phyloP scores from a whole-genome alignment of 2,888 invertebrate species.

The Achlya flavicornis region DNA sequence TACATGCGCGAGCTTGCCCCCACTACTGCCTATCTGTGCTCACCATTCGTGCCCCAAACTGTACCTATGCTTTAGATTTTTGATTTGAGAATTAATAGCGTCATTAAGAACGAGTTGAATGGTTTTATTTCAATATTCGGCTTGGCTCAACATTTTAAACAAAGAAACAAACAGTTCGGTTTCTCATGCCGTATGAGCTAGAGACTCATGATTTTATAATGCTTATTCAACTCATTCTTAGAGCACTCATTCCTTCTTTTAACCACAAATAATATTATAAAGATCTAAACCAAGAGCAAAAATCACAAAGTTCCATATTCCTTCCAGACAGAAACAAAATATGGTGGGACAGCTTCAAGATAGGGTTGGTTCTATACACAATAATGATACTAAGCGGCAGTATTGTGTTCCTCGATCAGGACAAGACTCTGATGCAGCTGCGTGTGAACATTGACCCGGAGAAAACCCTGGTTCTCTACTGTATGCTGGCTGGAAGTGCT shows the following conservation, averaged over 20 bases:
- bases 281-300: background rate
- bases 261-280: background rate
- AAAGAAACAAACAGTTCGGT: too few species aligned
- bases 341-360: constrained; percentile 63
- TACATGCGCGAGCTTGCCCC: too few species aligned
- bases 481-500: constrained; percentile 51
- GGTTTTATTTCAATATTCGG: too few species aligned
- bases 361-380: constrained; percentile 59
- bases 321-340: constrained; percentile 62
- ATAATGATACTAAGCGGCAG: constrained; percentile 59
- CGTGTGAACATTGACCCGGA: constrained; percentile 49
- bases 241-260: too few species aligned
- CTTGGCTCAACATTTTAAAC: too few species aligned
- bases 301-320: background rate
- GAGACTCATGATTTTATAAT: too few species aligned
- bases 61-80: background rate
- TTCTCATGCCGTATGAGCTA: too few species aligned
- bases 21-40: too few species aligned
- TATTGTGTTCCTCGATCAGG: constrained; percentile 64
- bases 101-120: too few species aligned
- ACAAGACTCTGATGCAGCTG: constrained; percentile 59
- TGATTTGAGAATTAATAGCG: too few species aligned
- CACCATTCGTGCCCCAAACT: too few species aligned
- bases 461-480: constrained; percentile 46
- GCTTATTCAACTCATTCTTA: too few species aligned